Percentiles rank a stretch among this genome's conserved stretches.
These are phyloP conservation scores for Centropyge bicolor DNA, from an alignment of 2,797 vertebrate genomes.

Conservation along the genomic window DNA sequence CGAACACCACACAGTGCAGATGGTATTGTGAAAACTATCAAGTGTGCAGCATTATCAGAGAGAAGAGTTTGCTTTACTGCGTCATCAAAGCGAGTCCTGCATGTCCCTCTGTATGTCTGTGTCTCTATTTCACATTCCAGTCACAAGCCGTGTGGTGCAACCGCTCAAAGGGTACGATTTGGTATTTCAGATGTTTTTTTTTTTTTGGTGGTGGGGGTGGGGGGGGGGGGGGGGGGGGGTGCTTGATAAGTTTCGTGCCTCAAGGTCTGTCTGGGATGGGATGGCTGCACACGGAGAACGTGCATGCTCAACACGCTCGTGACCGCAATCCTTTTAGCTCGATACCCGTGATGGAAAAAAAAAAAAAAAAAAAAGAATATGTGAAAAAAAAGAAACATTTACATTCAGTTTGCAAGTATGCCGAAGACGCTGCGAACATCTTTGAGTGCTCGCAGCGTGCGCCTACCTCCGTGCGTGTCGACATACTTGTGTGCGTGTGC, in stretches of 20 bases:
- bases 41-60: slow-evolving; percentile 53
- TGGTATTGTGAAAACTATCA: slow-evolving; percentile 58
- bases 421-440: slow-evolving; percentile 58
- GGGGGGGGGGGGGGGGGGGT: too few species aligned
- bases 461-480: slow-evolving; percentile 28
- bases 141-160: slow-evolving; percentile 75
- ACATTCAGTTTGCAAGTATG: slow-evolving; percentile 55
- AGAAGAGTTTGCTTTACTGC: slow-evolving; percentile 70
- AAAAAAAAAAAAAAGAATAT: neutral
- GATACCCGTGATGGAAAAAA: slow-evolving; percentile 35
- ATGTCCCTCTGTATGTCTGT: slow-evolving; percentile 61
- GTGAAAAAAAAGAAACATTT: slow-evolving; percentile 31
- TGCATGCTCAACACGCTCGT: slow-evolving; percentile 51
- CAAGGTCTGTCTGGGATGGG: slow-evolving; percentile 71
- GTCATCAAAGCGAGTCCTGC: slow-evolving; percentile 74
- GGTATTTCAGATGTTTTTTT: slow-evolving; percentile 64
- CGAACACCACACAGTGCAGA: slow-evolving; percentile 21
- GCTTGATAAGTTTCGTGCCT: slow-evolving; percentile 72
- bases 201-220: neutral
- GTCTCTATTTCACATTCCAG: slow-evolving; percentile 79
- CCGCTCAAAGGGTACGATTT: slow-evolving; percentile 72
- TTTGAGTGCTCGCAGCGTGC: slow-evolving; percentile 42
- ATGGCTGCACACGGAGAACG: slow-evolving; percentile 46
- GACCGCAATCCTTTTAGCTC: slow-evolving; percentile 32
- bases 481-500: slow-evolving; percentile 46